Evolutionary conservation across 2,113 vertebrate genomes (phyloP), one percentile per base, ranked within the genome.

Genomic region (Gymnogyps californianus): DNA sequence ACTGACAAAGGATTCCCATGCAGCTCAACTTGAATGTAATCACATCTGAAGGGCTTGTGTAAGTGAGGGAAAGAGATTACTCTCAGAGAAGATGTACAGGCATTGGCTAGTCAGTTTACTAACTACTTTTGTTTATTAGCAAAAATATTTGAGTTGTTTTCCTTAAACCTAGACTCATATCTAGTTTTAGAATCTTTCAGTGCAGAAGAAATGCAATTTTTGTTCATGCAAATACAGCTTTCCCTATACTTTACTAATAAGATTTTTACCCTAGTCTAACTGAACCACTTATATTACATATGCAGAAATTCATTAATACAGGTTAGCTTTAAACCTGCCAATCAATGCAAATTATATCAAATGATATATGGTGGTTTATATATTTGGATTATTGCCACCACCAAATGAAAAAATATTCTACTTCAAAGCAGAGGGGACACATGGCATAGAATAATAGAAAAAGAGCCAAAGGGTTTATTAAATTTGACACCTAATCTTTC

Each of bases 401-500:
- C 22, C 67, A 71, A 90, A 94, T 89, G 80, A 94, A 90, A 91
- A 87, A 96, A 74, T 72, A 83, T 21, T 59, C 58, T 82, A 16
- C 54, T 86, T 91, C 61, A 79, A 93, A 93, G 70, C 86, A 86
- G 69, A 95, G 74, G 86, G 78, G 64, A 91, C n/a, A 74, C 55
- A 29, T 54, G 78, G 52, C 90, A 81, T 12, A 64, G 76, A 90
- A 88, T 77, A 94, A 96, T 44, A 90, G 87, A 91, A 83, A 95
- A 93, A 88, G 64, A 96, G 86, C 76, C 88, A 89, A 91, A 78
- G 75, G 78, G 16, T 93, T 97, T 97, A 96, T 97, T 97, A 91
- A 96, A 96, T 96, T 90, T 97, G 89, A 95, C 89, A 95, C 83
- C 80, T 94, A 96, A 95, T 96, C 92, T 97, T 90, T 96, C 96